Evolutionary conservation across 2,888 invertebrate species (phyloP), one percentile per base, ranked within the genome.

Genomic region (Hipparchia semele): DNA sequence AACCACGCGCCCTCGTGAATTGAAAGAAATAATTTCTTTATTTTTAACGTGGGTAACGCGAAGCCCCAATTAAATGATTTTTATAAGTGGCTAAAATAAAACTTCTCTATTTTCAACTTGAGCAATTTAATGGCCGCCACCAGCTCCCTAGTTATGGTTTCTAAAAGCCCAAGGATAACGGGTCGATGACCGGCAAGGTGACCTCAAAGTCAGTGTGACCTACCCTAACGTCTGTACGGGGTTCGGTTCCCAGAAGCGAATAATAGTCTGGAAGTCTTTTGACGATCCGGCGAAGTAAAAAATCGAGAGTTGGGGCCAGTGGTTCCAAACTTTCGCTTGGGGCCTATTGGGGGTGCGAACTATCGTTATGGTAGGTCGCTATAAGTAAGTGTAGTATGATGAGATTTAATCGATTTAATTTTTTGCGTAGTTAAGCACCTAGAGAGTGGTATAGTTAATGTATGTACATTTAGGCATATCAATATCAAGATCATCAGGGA

Each of bases 151-250:
- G 33, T 39, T 69, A 77, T 77, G 76, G 72, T 70, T 64, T 56
- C 68, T 73, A 76, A 71, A 69, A 61, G 61, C 65, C 76, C 80
- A 80, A 80, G 79, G 80, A 78, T 76, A 78, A 75, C 75, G 77
- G 90, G 86, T 90, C 90, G 88, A 79, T 78, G 88, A 71, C 86
- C 89, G 71, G n/a, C 83, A 90, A 91, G 91, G 91, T 92, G 90
- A 91, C 89, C 84, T 76, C 10, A 83, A 83, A 82, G 90, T 90
- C 90, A 87, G 80, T 81, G 78, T 86, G 91, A 91, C 92, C 91
- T 92, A 88, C 86, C 90, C 87, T 85, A 81, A 81, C 79, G 83
- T 81, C 84, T 83, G 83, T 81, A 84, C 82, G 79, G 80, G 80
- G 81, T 84, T 84, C 81, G 80, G 78, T 90, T 90, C 89, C 88